These are phyloP conservation scores for Lithobates pipiens DNA, from an alignment of 2,797 vertebrate genomes.

Conservation along the genomic window DNA sequence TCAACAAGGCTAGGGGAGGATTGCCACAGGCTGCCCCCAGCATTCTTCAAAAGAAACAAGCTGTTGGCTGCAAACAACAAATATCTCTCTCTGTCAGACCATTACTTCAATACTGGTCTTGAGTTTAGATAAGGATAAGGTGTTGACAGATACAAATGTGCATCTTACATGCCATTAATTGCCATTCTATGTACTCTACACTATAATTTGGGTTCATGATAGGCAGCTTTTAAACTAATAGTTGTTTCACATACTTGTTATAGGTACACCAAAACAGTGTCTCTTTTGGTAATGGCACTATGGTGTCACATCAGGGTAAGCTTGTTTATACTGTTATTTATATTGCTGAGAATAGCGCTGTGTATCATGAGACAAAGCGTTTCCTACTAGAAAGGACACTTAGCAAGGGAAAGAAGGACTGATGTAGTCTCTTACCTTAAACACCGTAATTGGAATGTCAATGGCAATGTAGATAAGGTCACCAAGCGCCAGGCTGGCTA, in stretches of 20 bases:
- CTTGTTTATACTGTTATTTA: background rate
- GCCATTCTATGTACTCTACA: background rate
- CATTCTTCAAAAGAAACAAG: too few species aligned
- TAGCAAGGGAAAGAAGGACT: background rate
- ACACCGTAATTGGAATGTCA: slow-evolving; percentile 90
- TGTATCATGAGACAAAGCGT: background rate
- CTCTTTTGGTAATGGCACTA: background rate
- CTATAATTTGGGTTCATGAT: background rate
- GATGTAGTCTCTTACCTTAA: slow-evolving; percentile 85
- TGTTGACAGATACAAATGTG: background rate
- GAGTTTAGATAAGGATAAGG: background rate
- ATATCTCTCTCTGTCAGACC: background rate
- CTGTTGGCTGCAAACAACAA: too few species aligned
- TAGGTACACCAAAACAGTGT: background rate
- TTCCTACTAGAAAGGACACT: background rate
- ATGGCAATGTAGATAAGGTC: slow-evolving; percentile 96
- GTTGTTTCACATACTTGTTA: background rate
- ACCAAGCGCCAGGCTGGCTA: slow-evolving; percentile 94
- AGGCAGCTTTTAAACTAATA: background rate
- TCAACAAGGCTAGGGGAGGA: too few species aligned
- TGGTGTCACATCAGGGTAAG: background rate
- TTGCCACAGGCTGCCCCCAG: too few species aligned
- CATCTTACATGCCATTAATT: background rate
- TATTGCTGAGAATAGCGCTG: background rate
- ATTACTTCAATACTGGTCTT: background rate